Evolutionary conservation across 2,113 vertebrate species (phyloP), one percentile per base, ranked within the genome.

Genomic region (Amblyopsis rosae): DNA sequence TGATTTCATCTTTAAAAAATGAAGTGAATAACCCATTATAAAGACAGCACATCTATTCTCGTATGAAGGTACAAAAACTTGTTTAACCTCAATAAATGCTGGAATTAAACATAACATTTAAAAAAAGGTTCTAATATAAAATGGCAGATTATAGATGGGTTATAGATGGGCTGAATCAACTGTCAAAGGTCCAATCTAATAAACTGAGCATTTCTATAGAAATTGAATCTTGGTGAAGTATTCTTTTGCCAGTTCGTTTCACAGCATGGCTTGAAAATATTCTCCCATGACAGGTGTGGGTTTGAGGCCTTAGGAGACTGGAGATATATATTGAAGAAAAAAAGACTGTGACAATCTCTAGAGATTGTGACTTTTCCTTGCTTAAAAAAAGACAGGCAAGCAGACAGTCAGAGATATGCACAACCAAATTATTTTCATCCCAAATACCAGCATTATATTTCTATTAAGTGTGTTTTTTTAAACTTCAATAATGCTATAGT

Each of bases 201-300:
- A 76, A 76, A 74, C 76, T 62, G 55, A 63, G 65, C 65, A 79
- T 84, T 82, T 61, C 83, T 72, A 86, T 84, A 71, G 80, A 45
- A 67, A 88, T 75, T 15, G 1, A 67, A 78, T 81, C 68, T 77
- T 73, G 78, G 58, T 58, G 65, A 61, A 65, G 75, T 66, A 12
- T 51, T 26, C 26, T 26, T 65, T 47, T 45, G 56, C 26, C 67
- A 57, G 71, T 79, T 76, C 70, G 62, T 80, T 72, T 73, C 59
- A 61, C 50, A 33, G 53, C 59, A 67, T 45, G 64, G 51, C 53
- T 79, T 66, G 63, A 33, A 49, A 54, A 32, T 53, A 55, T 19
- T 9, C 50, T 62, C 13, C 47, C 51, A 49, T 61, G 64, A 75
- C 69, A 32, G 19, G 15, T 10, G 54, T 56, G 54, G 54, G 17